Evolutionary conservation across 2,888 invertebrate genomes (phyloP).

Genomic region (Cephus nigrinus): DNA sequence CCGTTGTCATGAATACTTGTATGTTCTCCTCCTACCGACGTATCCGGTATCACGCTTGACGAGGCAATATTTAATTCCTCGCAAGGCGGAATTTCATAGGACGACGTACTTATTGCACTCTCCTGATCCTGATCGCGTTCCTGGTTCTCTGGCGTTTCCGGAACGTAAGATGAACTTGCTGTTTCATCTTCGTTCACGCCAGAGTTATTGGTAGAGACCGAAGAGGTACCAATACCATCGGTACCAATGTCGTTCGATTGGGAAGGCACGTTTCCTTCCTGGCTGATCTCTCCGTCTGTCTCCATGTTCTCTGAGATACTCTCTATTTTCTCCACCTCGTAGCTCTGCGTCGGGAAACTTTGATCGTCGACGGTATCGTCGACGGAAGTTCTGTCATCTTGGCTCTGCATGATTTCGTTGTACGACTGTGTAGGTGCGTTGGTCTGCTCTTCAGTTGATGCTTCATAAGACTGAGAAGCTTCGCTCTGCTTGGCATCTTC

Average conservation of each 20-base stretch:
- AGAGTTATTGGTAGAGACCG: constrained; percentile 52
- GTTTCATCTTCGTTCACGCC: constrained; percentile 61
- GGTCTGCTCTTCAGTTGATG: constrained; percentile 36
- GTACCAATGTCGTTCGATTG: constrained; percentile 58
- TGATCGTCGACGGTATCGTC: constrained; percentile 51
- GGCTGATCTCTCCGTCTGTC: constrained; percentile 53
- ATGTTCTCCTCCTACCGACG: constrained; percentile 53
- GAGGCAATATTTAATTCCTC: constrained; percentile 62
- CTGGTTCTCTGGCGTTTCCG: constrained; percentile 62
- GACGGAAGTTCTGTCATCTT: constrained; percentile 38
- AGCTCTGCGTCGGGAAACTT: constrained; percentile 61
- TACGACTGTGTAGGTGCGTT: constrained; percentile 60
- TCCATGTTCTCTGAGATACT: constrained; percentile 50
- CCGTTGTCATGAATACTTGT: constrained; percentile 60
- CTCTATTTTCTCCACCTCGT: constrained; percentile 56
- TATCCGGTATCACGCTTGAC: constrained; percentile 57
- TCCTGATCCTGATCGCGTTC: constrained; percentile 64
- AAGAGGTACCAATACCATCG: constrained; percentile 57
- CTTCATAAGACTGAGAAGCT: constrained; percentile 51
- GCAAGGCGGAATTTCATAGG: constrained; percentile 62
- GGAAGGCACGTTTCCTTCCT: constrained; percentile 59
- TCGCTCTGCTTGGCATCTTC: constrained; percentile 50
- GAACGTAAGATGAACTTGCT: constrained; percentile 62
- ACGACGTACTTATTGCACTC: constrained; percentile 63
- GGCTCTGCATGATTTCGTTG: constrained; percentile 52